A percentile compares a stretch with the other conserved stretches of the same genome.
phyloP scores from a whole-genome alignment of 2,113 vertebrate species.

The Sminthopsis crassicaudata region DNA sequence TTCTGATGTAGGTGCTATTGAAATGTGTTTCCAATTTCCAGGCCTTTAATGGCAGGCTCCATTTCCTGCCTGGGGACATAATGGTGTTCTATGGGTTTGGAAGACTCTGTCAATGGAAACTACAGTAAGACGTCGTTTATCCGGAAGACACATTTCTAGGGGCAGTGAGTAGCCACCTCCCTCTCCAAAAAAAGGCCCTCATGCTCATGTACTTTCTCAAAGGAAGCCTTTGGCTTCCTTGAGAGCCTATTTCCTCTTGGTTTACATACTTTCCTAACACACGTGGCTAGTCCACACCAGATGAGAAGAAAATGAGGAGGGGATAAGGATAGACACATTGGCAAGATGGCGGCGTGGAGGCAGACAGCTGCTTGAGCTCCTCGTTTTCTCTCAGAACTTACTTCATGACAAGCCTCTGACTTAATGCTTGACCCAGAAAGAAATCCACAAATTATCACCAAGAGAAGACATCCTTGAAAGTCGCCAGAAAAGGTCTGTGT shows the following conservation, averaged over 20 bases:
- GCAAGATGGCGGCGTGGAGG: too few relatives aligned
- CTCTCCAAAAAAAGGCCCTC: not conserved
- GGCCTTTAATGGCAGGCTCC: constrained; percentile 2
- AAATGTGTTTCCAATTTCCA: not conserved
- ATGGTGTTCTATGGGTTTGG: not conserved
- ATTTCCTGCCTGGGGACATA: not conserved
- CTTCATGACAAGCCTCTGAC: too few relatives aligned
- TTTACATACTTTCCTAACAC: not conserved
- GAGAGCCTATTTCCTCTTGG: not conserved
- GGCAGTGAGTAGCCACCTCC: not conserved
- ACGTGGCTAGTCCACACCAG: not conserved
- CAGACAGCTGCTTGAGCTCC: too few relatives aligned
- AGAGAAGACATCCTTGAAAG: too few relatives aligned
- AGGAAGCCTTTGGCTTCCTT: not conserved
- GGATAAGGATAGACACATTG: not conserved
- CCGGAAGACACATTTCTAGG: not conserved
- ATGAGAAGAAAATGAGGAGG: not conserved
- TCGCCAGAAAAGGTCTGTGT: too few relatives aligned
- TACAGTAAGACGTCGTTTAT: not conserved
- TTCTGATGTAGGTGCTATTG: not conserved
- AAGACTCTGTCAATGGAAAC: not conserved
- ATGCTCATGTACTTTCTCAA: not conserved
- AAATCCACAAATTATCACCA: too few relatives aligned
- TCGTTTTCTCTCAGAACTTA: too few relatives aligned
- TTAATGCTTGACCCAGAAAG: too few relatives aligned